A percentile compares a stretch with the other conserved stretches of the same genome.
These are phyloP conservation scores for Styela plicata DNA, from an alignment of 23 tunicate genomes.

Conservation along the genomic window DNA sequence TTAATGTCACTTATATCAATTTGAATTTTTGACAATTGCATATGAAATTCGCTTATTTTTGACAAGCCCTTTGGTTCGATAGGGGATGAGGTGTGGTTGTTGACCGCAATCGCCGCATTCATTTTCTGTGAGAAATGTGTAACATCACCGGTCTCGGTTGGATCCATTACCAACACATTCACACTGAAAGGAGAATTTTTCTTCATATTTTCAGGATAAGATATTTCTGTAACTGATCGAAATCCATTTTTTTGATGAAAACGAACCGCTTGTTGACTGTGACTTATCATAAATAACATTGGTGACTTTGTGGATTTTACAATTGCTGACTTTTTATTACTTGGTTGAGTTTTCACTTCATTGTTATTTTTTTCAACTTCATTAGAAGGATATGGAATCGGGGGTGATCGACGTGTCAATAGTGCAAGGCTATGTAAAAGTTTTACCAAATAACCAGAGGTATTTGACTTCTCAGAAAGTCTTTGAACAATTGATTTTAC, in stretches of 20 bases:
- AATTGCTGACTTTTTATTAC: no score
- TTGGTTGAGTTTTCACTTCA: not conserved
- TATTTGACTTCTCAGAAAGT: not conserved
- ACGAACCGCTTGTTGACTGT: constrained; percentile 54
- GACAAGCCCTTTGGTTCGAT: no score
- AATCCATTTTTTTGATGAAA: constrained; percentile 81
- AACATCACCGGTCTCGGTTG: not conserved
- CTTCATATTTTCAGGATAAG: constrained; percentile 25
- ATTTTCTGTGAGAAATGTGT: not conserved
- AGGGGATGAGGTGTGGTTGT: no score
- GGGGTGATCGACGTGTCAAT: constrained; percentile 2
- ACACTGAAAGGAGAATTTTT: constrained; percentile 29
- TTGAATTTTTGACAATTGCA: no score
- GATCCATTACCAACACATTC: constrained; percentile 54
- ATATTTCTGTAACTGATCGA: constrained; percentile 38
- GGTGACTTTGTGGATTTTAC: constrained; percentile 25
- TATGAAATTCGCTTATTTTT: no score
- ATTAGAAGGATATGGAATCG: not conserved
- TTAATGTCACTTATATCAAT: no score
- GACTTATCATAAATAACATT: constrained; percentile 68
- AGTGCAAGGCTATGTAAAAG: constrained; percentile 5
- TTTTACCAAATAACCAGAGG: not conserved
- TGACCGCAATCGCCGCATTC: not conserved
- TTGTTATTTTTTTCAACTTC: not conserved
- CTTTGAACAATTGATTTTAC: not conserved